These are phyloP conservation scores for Psix sp. DNA, from an alignment of 1,140 invertebrate species.

Conservation along the genomic window DNA sequence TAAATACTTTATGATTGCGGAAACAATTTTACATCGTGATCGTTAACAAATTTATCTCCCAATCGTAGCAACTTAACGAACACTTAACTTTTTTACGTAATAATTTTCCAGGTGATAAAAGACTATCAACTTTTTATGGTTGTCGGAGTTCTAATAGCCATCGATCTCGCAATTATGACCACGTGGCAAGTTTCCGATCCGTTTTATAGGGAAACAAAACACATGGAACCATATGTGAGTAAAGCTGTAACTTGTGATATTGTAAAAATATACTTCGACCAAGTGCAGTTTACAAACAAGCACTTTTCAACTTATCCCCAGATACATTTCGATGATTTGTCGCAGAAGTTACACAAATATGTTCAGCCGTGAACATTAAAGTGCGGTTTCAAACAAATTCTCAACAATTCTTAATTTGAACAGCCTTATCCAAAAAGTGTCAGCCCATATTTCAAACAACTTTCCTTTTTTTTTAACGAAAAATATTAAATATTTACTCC, in stretches of 20 bases:
- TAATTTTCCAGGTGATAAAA: slow-evolving; percentile 88
- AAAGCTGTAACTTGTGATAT: slow-evolving; percentile 7
- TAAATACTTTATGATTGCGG: too few relatives aligned
- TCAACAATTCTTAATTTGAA: too few relatives aligned
- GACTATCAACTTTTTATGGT: slow-evolving; percentile 99
- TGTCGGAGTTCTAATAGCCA: slow-evolving; percentile 91
- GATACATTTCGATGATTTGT: too few relatives aligned
- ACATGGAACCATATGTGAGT: slow-evolving; percentile 92
- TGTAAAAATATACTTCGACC: slow-evolving; percentile 10
- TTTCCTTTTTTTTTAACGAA: too few relatives aligned
- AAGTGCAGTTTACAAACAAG: slow-evolving; percentile 8
- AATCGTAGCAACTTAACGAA: background rate
- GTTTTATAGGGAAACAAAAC: slow-evolving; percentile 93
- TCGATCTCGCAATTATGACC: slow-evolving; percentile 96
- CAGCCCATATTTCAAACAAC: too few relatives aligned
- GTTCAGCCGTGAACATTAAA: too few relatives aligned
- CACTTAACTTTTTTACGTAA: slow-evolving; percentile 6
- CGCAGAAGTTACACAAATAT: too few relatives aligned
- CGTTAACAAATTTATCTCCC: background rate
- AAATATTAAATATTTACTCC: too few relatives aligned
- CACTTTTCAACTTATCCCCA: too few relatives aligned
- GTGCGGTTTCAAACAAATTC: too few relatives aligned
- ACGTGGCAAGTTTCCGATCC: slow-evolving; percentile 99
- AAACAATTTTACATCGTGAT: background rate
- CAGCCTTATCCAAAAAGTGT: too few relatives aligned